These are phyloP conservation scores for Drosophila pandora DNA, from an alignment of 1,140 invertebrate genomes.

Conservation along the genomic window DNA sequence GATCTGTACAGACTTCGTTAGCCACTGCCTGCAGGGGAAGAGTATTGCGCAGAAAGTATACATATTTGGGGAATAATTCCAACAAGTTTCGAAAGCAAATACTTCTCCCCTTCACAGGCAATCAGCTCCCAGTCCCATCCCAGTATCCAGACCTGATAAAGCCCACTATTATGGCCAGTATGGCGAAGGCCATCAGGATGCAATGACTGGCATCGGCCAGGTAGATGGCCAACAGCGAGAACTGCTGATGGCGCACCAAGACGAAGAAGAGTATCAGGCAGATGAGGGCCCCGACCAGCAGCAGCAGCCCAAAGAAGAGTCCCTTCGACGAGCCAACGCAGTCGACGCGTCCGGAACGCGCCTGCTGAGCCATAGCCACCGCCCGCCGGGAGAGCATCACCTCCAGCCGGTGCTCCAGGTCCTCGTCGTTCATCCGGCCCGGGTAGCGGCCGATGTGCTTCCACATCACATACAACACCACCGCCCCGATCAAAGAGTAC, in stretches of 20 bases:
- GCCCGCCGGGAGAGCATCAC: slow-evolving; percentile 92
- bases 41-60: not conserved
- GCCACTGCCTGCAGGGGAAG: not conserved
- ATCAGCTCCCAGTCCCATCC: not conserved
- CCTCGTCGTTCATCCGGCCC: slow-evolving; percentile 91
- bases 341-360: slow-evolving; percentile 92
- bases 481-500: slow-evolving; percentile 97
- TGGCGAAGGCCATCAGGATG: slow-evolving; percentile 92
- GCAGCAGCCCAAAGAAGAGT: slow-evolving; percentile 95
- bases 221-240: slow-evolving; percentile 93
- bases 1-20: not conserved
- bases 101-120: not conserved
- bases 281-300: slow-evolving; percentile 95
- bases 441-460: slow-evolving; percentile 95
- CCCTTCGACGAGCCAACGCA: slow-evolving; percentile 97
- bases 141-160: slow-evolving; percentile 89
- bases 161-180: slow-evolving; percentile 94
- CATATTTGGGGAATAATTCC: too few species aligned
- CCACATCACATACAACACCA: slow-evolving; percentile 99
- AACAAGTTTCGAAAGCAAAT: not conserved
- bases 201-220: slow-evolving; percentile 95
- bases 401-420: slow-evolving; percentile 92
- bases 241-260: slow-evolving; percentile 91
- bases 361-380: slow-evolving; percentile 92
- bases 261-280: slow-evolving; percentile 98